phyloP scores from a whole-genome alignment of 2,888 invertebrate species.

The Ypsolopha scabrella region DNA sequence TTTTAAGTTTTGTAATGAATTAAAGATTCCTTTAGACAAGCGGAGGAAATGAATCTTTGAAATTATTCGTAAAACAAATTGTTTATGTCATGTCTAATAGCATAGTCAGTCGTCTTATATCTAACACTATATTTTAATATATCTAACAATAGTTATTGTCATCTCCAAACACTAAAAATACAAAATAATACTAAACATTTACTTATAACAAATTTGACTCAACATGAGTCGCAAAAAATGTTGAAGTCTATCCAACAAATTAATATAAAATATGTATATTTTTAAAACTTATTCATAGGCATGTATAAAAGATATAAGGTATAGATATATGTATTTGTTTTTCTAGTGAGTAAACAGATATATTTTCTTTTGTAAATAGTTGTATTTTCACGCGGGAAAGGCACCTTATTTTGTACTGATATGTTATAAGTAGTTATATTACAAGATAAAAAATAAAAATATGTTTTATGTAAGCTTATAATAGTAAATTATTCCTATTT shows the following conservation, averaged over 20 bases:
- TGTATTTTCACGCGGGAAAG: constrained; percentile 18
- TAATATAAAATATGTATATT: constrained; percentile 11
- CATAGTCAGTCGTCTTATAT: neutral
- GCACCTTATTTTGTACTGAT: constrained; percentile 41
- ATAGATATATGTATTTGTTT: constrained; percentile 13
- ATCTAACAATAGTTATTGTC: neutral
- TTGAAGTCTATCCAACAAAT: constrained; percentile 40
- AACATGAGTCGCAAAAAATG: constrained; percentile 49
- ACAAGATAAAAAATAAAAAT: neutral
- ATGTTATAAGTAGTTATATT: neutral
- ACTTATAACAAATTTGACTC: constrained; percentile 32
- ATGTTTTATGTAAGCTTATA: constrained; percentile 5
- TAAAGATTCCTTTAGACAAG: no score
- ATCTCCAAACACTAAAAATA: neutral
- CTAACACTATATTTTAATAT: neutral
- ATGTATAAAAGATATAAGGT: constrained; percentile 13
- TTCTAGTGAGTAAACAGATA: constrained; percentile 18
- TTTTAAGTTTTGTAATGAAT: no score
- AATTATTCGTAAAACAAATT: neutral
- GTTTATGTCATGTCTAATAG: neutral
- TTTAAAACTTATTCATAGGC: no score
- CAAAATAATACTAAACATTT: constrained; percentile 10
- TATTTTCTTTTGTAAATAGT: constrained; percentile 16
- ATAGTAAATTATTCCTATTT: constrained; percentile 17
- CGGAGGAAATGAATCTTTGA: no score